Evolutionary conservation across 2,797 vertebrate genomes (phyloP).

Genomic region (Aulostomus chinensis): DNA sequence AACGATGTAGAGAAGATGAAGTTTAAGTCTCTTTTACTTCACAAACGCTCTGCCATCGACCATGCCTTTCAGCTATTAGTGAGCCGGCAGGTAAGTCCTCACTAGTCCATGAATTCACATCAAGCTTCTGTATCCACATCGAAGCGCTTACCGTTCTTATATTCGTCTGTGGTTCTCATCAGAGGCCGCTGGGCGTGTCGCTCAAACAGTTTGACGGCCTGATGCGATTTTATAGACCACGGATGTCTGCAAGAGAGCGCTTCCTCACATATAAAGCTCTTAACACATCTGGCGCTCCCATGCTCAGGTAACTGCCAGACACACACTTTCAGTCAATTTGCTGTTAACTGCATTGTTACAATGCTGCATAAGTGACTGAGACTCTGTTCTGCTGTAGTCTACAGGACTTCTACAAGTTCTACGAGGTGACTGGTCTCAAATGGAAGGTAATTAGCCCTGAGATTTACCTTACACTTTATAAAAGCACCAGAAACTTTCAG

Average conservation of each 20-base stretch:
- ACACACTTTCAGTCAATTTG: neutral
- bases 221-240: slow-evolving; percentile 93
- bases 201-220: slow-evolving; percentile 95
- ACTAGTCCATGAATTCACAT: neutral
- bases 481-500: too few species aligned
- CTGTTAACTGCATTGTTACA: neutral
- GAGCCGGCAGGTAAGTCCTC: slow-evolving; percentile 84
- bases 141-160: neutral
- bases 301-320: slow-evolving; percentile 83
- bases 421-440: slow-evolving; percentile 93
- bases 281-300: slow-evolving; percentile 84
- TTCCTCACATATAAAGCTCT: slow-evolving; percentile 96
- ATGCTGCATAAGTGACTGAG: neutral
- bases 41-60: slow-evolving; percentile 92
- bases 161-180: slow-evolving; percentile 10
- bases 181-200: slow-evolving; percentile 90
- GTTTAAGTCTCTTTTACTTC: slow-evolving; percentile 95
- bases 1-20: slow-evolving; percentile 97
- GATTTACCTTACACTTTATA: too few species aligned
- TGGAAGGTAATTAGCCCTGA: slow-evolving; percentile 88
- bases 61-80: slow-evolving; percentile 91
- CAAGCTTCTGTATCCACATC: too few species aligned
- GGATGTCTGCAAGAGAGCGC: slow-evolving; percentile 89
- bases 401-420: slow-evolving; percentile 95
- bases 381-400: slow-evolving; percentile 78